Conservation (phyloP, 1,140 invertebrate species). For the Lepeophtheirus salmonis region DNA sequence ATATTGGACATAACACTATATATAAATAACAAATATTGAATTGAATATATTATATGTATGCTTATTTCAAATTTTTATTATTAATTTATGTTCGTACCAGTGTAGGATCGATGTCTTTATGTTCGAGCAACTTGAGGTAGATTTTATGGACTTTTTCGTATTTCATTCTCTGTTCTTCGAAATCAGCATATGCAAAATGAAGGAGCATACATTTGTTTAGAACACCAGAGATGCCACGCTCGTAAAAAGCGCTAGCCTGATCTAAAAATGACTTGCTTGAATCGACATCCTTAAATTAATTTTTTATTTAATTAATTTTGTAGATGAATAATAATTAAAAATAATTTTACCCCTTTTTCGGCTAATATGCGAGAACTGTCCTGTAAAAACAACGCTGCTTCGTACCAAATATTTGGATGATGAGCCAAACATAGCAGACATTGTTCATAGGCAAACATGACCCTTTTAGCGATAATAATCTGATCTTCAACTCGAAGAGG, state of each 20-base stretch:
- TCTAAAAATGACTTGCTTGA: constrained; percentile 76
- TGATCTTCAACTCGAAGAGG: constrained; percentile 88
- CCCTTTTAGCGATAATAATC: constrained; percentile 67
- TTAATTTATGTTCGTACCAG: constrained; percentile 40
- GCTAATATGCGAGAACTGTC: constrained; percentile 72
- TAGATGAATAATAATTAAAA: not conserved
- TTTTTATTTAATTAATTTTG: too few species aligned
- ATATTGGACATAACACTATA: constrained; percentile 84
- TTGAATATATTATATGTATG: constrained; percentile 14
- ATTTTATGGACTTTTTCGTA: constrained; percentile 95
- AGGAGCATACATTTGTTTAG: constrained; percentile 74
- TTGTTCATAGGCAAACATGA: constrained; percentile 98
- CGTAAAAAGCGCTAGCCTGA: constrained; percentile 80
- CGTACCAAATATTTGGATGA: constrained; percentile 97
- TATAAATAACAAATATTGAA: constrained; percentile 21
- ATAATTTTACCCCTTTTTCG: constrained; percentile 64
- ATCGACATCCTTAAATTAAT: constrained; percentile 55
- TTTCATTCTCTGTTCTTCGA: constrained; percentile 87
- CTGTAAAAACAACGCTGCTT: constrained; percentile 87
- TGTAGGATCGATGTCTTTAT: constrained; percentile 78
- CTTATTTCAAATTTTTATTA: not conserved
- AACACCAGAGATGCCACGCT: constrained; percentile 61
- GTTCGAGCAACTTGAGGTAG: constrained; percentile 74
- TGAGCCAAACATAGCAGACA: constrained; percentile 86
- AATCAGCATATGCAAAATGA: constrained; percentile 96